Conservation (phyloP, 2,888 invertebrate genomes). For the Parnassius apollo region DNA sequence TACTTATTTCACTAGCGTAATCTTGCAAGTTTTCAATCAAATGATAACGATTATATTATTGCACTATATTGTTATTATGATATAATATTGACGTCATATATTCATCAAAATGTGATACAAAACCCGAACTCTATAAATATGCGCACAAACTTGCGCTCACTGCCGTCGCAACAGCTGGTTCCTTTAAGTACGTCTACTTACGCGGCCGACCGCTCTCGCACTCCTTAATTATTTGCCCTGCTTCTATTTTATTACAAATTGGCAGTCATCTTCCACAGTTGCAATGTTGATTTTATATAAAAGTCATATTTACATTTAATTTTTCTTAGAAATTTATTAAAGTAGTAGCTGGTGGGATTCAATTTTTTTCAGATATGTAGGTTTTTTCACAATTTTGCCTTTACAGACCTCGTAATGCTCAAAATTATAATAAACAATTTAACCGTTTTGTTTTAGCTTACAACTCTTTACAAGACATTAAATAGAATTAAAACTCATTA, state of each 20-base stretch:
- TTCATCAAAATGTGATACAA: neutral
- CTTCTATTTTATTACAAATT: constrained; percentile 49
- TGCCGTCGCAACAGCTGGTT: constrained; percentile 57
- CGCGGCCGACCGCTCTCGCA: constrained; percentile 48
- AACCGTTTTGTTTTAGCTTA: too few relatives aligned
- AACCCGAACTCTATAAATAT: constrained; percentile 40
- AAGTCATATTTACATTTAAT: constrained; percentile 10
- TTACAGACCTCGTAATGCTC: too few relatives aligned
- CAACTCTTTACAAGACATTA: too few relatives aligned
- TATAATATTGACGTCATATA: neutral
- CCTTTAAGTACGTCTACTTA: constrained; percentile 58
- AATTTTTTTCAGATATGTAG: neutral
- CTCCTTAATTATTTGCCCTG: constrained; percentile 57
- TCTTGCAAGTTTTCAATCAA: too few relatives aligned
- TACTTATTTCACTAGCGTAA: too few relatives aligned
- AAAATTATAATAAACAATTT: too few relatives aligned
- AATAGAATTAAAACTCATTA: too few relatives aligned
- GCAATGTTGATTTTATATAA: constrained; percentile 29
- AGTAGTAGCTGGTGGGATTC: neutral
- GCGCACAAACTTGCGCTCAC: constrained; percentile 34
- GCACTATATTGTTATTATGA: too few relatives aligned
- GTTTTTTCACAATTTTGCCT: too few relatives aligned
- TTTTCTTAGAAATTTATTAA: neutral
- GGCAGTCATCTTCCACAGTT: constrained; percentile 39
- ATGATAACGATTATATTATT: too few relatives aligned